Evolutionary conservation across 2,888 invertebrate genomes (phyloP).

Genomic region (Pseudococcus jackbeardsleyi): DNA sequence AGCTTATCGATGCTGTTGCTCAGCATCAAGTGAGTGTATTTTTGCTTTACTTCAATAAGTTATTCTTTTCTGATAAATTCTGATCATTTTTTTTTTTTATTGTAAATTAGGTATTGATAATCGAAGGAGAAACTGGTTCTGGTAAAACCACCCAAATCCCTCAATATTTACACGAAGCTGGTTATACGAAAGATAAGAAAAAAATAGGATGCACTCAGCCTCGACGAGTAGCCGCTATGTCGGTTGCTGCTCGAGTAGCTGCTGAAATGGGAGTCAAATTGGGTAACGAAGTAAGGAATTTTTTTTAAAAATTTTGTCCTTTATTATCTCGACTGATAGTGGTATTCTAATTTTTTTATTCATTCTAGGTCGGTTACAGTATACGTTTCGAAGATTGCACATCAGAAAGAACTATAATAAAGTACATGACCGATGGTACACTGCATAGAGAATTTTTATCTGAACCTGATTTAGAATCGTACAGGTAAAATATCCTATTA

Average conservation of each 20-base stretch:
- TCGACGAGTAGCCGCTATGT: conserved; percentile 98
- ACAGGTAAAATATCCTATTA: conserved; percentile 70
- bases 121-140: conserved; percentile 98
- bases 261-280: conserved; percentile 98
- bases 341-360: background rate
- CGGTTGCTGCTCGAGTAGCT: conserved; percentile 97
- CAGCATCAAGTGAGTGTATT: conserved; percentile 78
- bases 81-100: conserved; percentile 25
- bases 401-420: conserved; percentile 94
- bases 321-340: background rate
- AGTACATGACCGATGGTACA: conserved; percentile 99
- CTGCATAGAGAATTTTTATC: conserved; percentile 96
- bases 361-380: conserved; percentile 76
- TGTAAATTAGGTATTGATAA: conserved; percentile 81
- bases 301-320: background rate
- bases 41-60: background rate
- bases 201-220: conserved; percentile 98
- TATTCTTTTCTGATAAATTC: background rate
- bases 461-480: conserved; percentile 95
- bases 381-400: conserved; percentile 99
- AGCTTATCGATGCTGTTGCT: conserved; percentile 90
- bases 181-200: conserved; percentile 85
- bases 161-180: conserved; percentile 96
- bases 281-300: conserved; percentile 86
- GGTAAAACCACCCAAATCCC: conserved; percentile 99